phyloP scores from a whole-genome alignment of 2,113 vertebrate species.

The Jaculus jaculus region DNA sequence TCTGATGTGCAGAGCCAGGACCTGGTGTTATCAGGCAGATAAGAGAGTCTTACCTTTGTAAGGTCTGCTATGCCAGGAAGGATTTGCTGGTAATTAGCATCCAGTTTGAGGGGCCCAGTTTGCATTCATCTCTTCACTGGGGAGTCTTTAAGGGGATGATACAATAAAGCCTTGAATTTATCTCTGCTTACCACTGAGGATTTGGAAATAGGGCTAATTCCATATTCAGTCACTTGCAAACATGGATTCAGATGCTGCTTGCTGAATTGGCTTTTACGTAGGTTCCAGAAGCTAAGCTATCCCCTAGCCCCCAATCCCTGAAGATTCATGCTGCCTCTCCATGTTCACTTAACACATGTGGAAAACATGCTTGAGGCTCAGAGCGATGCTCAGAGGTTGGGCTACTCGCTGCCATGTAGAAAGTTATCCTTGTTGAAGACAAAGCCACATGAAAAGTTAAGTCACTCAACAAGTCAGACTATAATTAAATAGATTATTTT shows the following conservation, averaged over 20 bases:
- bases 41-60: constrained; percentile 22
- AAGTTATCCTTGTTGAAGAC: neutral
- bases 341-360: neutral
- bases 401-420: neutral
- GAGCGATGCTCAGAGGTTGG: neutral
- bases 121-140: neutral
- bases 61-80: neutral
- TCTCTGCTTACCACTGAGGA: constrained; percentile 63
- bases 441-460: constrained; percentile 35
- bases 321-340: neutral
- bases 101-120: neutral
- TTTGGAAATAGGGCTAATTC: constrained; percentile 63
- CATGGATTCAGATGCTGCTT: neutral
- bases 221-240: constrained; percentile 42
- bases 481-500: neutral
- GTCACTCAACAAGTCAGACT: neutral
- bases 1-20: constrained; percentile 28
- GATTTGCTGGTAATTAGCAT: constrained; percentile 39
- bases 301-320: neutral
- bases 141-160: constrained; percentile 19
- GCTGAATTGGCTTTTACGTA: constrained; percentile 35
- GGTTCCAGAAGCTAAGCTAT: constrained; percentile 15
- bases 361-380: neutral
- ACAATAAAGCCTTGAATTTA: constrained; percentile 52
- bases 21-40: constrained; percentile 16